These are phyloP conservation scores for Vimba vimba DNA, from an alignment of 2,113 vertebrate species.

Conservation along the genomic window DNA sequence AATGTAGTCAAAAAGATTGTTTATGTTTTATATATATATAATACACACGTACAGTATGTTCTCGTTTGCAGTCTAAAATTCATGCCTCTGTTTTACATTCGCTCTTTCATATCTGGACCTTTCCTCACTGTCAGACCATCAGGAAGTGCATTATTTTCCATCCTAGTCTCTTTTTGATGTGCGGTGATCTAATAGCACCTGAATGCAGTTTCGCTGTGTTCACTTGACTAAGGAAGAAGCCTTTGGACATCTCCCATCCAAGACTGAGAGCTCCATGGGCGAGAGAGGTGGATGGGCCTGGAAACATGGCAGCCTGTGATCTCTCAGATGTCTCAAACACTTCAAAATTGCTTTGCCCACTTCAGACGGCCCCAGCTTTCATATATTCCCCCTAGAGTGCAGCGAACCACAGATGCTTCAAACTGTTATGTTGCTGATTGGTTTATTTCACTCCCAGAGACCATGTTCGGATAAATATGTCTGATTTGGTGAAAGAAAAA, in stretches of 20 bases:
- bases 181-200: conserved; percentile 45
- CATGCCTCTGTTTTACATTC: not conserved
- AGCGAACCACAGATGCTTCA: not conserved
- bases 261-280: conserved; percentile 1
- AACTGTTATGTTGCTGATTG: conserved; percentile 43
- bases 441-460: conserved; percentile 48
- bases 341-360: conserved; percentile 47
- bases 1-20: no score
- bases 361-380: conserved; percentile 24
- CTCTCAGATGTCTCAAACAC: conserved; percentile 48
- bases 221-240: conserved; percentile 48
- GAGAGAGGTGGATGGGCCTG: conserved; percentile 13
- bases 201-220: conserved; percentile 26
- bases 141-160: conserved; percentile 44
- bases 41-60: no score
- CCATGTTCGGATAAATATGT: conserved; percentile 14
- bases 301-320: conserved; percentile 50
- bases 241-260: not conserved
- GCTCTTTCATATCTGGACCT: conserved; percentile 35
- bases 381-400: conserved; percentile 12
- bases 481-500: conserved; percentile 18
- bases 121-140: conserved; percentile 42
- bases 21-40: no score
- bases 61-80: not conserved
- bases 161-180: conserved; percentile 50